Evolutionary conservation across 2,797 vertebrate species (phyloP).

Genomic region (Leptatherina wallacei): DNA sequence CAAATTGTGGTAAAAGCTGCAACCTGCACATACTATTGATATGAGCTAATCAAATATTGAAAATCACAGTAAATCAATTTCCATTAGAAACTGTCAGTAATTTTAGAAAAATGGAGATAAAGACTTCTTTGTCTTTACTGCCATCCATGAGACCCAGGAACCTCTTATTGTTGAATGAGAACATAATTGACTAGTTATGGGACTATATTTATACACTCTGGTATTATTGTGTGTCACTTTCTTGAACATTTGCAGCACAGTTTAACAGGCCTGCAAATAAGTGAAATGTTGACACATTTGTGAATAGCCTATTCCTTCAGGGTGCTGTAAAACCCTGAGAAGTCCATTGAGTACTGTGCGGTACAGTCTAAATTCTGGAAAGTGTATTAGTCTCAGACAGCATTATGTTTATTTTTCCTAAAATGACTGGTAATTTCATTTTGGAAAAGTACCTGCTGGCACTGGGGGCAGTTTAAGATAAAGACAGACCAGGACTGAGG

Average conservation of each 20-base stretch:
- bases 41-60: background rate
- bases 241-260: conserved; percentile 20
- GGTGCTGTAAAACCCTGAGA: conserved; percentile 48
- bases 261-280: conserved; percentile 30
- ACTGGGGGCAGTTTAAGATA: conserved; percentile 10
- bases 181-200: conserved; percentile 6
- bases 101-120: background rate
- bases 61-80: conserved; percentile 1
- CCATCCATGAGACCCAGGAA: conserved; percentile 4
- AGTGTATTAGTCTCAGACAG: conserved; percentile 28
- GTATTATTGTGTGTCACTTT: conserved; percentile 19
- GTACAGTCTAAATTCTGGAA: conserved; percentile 26
- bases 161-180: background rate
- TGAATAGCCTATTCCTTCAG: conserved; percentile 36
- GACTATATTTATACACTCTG: background rate
- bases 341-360: conserved; percentile 35
- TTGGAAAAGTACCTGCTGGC: conserved; percentile 19
- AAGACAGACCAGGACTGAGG: background rate
- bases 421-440: conserved; percentile 43
- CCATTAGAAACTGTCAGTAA: background rate
- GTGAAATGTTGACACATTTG: conserved; percentile 43
- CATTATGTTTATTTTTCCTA: conserved; percentile 40
- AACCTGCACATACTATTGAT: background rate
- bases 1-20: background rate
- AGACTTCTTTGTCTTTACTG: background rate